Evolutionary conservation across 1,140 invertebrate genomes (phyloP).

Genomic region (Hylyphantes graminicola): DNA sequence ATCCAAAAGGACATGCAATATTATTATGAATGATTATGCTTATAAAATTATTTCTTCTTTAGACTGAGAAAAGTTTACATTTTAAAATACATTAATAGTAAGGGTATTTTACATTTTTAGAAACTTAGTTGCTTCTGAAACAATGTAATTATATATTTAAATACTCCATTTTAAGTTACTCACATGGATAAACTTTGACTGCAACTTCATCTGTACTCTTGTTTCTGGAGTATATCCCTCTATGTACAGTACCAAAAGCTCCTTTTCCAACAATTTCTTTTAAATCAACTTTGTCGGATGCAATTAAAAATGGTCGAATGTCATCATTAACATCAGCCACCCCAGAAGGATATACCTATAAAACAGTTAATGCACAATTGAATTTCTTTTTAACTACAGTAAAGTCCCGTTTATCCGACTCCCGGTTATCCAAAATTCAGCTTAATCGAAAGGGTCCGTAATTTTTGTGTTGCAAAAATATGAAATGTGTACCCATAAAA

Average conservation of each 20-base stretch:
- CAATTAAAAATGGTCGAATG: background rate
- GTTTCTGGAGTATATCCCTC: background rate
- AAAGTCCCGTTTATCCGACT: too few species aligned
- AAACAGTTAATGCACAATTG: background rate
- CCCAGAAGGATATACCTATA: constrained; percentile 26
- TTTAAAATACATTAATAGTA: too few species aligned
- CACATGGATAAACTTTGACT: constrained; percentile 33
- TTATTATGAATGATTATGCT: too few species aligned
- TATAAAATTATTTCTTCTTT: too few species aligned
- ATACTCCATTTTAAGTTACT: background rate
- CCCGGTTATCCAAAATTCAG: too few species aligned
- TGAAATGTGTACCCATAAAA: too few species aligned
- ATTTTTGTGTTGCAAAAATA: too few species aligned
- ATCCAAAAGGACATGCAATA: background rate
- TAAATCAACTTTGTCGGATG: constrained; percentile 6
- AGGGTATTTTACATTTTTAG: background rate
- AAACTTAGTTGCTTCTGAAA: background rate
- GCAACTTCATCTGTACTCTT: constrained; percentile 30
- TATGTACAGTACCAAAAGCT: constrained; percentile 26
- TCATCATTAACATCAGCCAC: constrained; percentile 24
- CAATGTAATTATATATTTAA: background rate
- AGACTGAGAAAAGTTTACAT: too few species aligned
- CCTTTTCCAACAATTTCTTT: constrained; percentile 15
- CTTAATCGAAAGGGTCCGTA: too few species aligned
- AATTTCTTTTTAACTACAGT: background rate